A percentile compares a stretch with the other conserved stretches of the same genome.
Evolutionary conservation across 1,140 invertebrate species (phyloP).

Genomic region (Atta colombica): DNA sequence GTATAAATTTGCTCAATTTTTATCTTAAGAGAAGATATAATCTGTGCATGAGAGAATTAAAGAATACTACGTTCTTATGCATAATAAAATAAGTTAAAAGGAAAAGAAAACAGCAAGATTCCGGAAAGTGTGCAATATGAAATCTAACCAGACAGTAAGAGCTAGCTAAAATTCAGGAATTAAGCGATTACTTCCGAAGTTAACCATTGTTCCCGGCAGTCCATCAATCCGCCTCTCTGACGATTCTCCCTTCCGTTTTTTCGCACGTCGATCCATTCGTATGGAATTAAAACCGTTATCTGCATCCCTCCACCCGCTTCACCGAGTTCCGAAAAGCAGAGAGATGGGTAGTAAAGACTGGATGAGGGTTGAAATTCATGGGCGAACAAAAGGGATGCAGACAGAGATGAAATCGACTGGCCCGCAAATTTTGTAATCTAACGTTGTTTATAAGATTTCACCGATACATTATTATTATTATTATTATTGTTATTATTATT

Average conservation of each 20-base stretch:
- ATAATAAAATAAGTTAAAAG: conserved; percentile 8
- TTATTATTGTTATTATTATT: background rate
- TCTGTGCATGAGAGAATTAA: conserved; percentile 14
- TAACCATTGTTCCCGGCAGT: conserved; percentile 77
- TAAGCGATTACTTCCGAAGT: conserved; percentile 79
- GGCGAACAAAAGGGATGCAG: conserved; percentile 37
- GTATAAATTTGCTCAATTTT: background rate
- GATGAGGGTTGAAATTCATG: conserved; percentile 45
- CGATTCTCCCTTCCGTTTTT: conserved; percentile 69
- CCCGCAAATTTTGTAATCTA: background rate
- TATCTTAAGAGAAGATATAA: background rate
- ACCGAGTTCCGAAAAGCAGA: conserved; percentile 52
- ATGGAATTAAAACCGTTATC: conserved; percentile 83
- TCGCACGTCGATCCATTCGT: conserved; percentile 74
- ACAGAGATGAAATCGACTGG: conserved; percentile 41
- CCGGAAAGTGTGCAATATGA: conserved; percentile 40
- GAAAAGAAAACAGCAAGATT: conserved; percentile 27
- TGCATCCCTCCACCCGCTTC: conserved; percentile 70
- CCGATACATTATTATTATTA: background rate
- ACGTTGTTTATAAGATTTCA: background rate
- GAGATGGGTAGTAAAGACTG: conserved; percentile 30
- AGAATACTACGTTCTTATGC: background rate
- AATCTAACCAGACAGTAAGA: conserved; percentile 46
- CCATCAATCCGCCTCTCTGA: conserved; percentile 64
- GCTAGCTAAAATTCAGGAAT: conserved; percentile 67